Evolutionary conservation across 2,113 vertebrate genomes (phyloP).

Genomic region (Xiphophorus couchianus): DNA sequence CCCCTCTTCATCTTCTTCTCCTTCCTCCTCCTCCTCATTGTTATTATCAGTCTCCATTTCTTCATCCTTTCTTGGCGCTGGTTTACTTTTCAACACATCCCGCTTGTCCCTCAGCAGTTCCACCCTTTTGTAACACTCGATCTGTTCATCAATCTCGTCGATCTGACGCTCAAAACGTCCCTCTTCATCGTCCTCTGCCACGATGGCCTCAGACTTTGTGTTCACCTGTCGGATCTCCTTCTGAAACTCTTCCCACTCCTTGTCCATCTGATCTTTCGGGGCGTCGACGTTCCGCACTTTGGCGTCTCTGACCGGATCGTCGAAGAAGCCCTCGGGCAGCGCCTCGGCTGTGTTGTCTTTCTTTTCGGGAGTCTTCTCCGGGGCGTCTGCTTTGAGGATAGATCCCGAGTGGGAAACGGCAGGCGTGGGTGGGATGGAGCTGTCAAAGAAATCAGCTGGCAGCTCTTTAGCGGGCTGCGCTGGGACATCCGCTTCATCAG

Average conservation of each 20-base stretch:
- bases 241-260: slow-evolving; percentile 99
- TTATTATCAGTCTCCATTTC: slow-evolving; percentile 60
- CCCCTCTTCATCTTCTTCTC: slow-evolving; percentile 86
- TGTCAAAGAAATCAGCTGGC: slow-evolving; percentile 86
- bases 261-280: slow-evolving; percentile 97
- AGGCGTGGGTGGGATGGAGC: slow-evolving; percentile 77
- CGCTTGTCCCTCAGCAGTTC: slow-evolving; percentile 88
- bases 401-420: slow-evolving; percentile 89
- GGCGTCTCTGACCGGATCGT: slow-evolving; percentile 94
- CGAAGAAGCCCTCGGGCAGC: slow-evolving; percentile 96
- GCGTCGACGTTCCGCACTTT: slow-evolving; percentile 95
- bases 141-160: slow-evolving; percentile 96
- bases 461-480: slow-evolving; percentile 56
- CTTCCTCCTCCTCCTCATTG: slow-evolving; percentile 82
- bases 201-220: slow-evolving; percentile 95
- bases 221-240: slow-evolving; percentile 96
- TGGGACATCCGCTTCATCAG: slow-evolving; percentile 10
- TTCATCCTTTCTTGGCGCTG: slow-evolving; percentile 63
- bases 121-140: slow-evolving; percentile 91
- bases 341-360: slow-evolving; percentile 90
- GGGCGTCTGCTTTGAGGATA: slow-evolving; percentile 87
- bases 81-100: slow-evolving; percentile 84
- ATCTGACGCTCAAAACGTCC: slow-evolving; percentile 94
- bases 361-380: slow-evolving; percentile 82
- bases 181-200: slow-evolving; percentile 96